Percentiles rank a stretch among this genome's conserved stretches.
Evolutionary conservation across 2,888 invertebrate species (phyloP).

Genomic region (Coecobrya sp.): DNA sequence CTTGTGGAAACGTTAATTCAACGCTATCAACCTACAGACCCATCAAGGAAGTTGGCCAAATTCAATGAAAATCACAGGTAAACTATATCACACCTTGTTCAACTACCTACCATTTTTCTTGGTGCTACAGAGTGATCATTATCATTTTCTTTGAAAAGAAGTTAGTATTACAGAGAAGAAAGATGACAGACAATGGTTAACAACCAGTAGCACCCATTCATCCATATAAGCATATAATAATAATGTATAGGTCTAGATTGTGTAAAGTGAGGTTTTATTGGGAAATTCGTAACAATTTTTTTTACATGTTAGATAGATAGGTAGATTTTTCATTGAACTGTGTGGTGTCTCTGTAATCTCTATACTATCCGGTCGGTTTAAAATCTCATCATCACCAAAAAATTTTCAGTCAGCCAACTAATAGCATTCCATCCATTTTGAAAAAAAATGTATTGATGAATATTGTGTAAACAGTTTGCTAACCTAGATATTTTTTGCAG

Average conservation of each 20-base stretch:
- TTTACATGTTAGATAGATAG: too few relatives aligned
- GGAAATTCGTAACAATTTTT: too few relatives aligned
- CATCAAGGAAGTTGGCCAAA: constrained; percentile 84
- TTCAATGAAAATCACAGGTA: constrained; percentile 86
- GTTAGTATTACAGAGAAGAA: background rate
- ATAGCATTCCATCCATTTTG: background rate
- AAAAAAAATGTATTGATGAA: constrained; percentile 41
- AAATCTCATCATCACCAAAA: constrained; percentile 43
- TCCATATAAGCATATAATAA: constrained; percentile 4
- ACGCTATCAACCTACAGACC: constrained; percentile 84
- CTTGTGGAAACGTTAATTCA: constrained; percentile 86
- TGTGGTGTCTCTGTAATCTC: background rate
- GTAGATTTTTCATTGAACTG: too few relatives aligned
- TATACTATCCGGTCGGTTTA: constrained; percentile 7
- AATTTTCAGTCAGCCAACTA: constrained; percentile 6
- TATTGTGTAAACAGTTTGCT: constrained; percentile 70
- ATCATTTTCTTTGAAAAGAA: background rate
- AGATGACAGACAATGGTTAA: constrained; percentile 27
- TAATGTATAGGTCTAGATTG: too few relatives aligned
- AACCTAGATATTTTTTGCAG: constrained; percentile 74
- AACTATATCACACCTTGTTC: constrained; percentile 39
- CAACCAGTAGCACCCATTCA: constrained; percentile 24
- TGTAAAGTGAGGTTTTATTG: too few relatives aligned
- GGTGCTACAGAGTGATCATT: too few relatives aligned
- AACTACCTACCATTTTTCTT: background rate